A percentile compares a stretch with the other conserved stretches of the same genome.
phyloP scores from a whole-genome alignment of 2,797 vertebrate species.

The Gobio occitaniae region DNA sequence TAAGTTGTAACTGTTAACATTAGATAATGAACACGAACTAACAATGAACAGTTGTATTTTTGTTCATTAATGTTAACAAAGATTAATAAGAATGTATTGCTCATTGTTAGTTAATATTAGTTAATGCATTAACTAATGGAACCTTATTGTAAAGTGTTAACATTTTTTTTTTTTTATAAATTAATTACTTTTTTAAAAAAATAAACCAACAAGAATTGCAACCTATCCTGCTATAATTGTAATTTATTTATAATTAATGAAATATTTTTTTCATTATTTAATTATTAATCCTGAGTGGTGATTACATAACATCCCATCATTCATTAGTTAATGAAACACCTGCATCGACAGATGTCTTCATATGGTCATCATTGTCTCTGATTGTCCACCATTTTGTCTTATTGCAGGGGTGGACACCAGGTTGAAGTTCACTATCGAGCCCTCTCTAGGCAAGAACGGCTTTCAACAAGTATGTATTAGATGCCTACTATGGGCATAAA shows the following conservation, averaged over 20 bases:
- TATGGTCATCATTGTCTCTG: background rate
- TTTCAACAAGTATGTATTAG: conserved; percentile 72
- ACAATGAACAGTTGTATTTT: too few species aligned
- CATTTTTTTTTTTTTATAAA: too few species aligned
- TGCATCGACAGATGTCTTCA: background rate
- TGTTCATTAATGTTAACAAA: too few species aligned
- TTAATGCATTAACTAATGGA: too few species aligned
- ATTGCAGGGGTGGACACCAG: conserved; percentile 92
- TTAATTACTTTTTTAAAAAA: background rate
- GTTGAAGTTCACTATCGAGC: conserved; percentile 97
- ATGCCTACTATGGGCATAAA: background rate
- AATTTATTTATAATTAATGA: background rate
- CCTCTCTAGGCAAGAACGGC: conserved; percentile 93
- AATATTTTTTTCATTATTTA: background rate
- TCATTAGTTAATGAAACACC: background rate
- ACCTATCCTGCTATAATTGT: background rate
- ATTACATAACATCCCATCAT: background rate
- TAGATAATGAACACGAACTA: too few species aligned
- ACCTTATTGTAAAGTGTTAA: too few species aligned
- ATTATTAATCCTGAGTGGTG: background rate
- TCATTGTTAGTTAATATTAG: too few species aligned
- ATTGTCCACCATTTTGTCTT: background rate
- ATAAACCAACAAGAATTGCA: background rate
- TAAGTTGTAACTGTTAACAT: too few species aligned
- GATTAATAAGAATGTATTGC: too few species aligned